Evolutionary conservation across 2,113 vertebrate genomes (phyloP), one percentile per base, ranked within the genome.

Genomic region (Malurus alboscapulatus): DNA sequence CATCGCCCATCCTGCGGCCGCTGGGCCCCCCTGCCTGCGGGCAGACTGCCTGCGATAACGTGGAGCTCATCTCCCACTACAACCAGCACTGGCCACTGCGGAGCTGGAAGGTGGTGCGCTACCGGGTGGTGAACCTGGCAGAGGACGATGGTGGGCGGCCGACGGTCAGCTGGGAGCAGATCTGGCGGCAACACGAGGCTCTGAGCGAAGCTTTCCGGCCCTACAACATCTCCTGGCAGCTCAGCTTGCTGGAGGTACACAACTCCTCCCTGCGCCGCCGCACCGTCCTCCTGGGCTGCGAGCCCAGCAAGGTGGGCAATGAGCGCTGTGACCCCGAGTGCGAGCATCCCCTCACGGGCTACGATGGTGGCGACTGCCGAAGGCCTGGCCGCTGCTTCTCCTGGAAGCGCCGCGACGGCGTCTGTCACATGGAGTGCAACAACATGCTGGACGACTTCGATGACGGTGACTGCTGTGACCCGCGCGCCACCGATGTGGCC

Each of bases 401-500:
- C 95, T 99, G 98, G 98, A 98, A 98, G 95, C 98, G 98, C 73
- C 98, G 98, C 9, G 98, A 99, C 1, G 99, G 98, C 5, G 19
- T 98, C 72, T 99, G 99, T 68, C 98, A 99, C 66, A 93, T 93
- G 82, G 99, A 99, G 87, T 99, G 99, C 97, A 99, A 99, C 97
- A 99, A 98, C 74, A 98, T 99, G 96, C 81, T 98, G 90, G 98
- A 99, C 1, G 98, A 99, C 95, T 99, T 99, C 4, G 99, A 99
- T 2, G 99, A 99, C 0, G 99, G 99, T 1, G 99, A 99, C 97
- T 99, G 99, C 97, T 99, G 99, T 0, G 98, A 99, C 94, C 98
- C 98, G 0, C 97, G 96, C 27, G 96, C 97, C 84, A 97, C 98
- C 0, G 98, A 99, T 0, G 98, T 99, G 78, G 87, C 88, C 78